Conservation (phyloP, 2,113 vertebrate genomes). For the Melospiza georgiana region DNA sequence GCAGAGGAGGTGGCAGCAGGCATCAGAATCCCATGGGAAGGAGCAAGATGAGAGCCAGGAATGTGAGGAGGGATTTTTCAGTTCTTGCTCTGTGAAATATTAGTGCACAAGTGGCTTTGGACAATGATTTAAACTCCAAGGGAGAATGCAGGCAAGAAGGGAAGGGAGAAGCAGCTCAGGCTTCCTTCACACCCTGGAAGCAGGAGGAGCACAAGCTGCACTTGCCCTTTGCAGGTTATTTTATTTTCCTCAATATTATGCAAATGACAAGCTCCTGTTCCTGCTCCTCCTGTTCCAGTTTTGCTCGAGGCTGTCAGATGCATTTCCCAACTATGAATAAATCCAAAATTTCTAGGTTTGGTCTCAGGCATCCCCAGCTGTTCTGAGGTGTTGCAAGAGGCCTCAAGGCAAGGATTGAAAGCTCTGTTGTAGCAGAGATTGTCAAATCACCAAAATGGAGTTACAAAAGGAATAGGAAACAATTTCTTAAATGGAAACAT, state of each 20-base stretch:
- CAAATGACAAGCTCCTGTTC: neutral
- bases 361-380: neutral
- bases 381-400: neutral
- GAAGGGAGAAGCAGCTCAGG: neutral
- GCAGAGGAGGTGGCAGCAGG: neutral
- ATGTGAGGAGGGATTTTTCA: neutral
- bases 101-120: neutral
- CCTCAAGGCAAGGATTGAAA: neutral
- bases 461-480: neutral
- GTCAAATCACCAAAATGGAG: neutral
- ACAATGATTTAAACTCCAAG: neutral
- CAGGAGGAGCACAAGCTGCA: neutral
- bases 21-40: neutral
- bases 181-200: neutral
- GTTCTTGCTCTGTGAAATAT: neutral
- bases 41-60: neutral
- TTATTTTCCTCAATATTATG: neutral
- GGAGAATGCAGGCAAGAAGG: neutral
- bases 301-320: neutral
- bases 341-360: neutral
- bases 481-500: neutral
- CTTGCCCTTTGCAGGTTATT: neutral
- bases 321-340: neutral
- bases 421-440: neutral
- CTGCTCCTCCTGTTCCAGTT: neutral